These are phyloP conservation scores for Neocrepidodera transversa DNA, from an alignment of 2,888 invertebrate species.

Conservation along the genomic window DNA sequence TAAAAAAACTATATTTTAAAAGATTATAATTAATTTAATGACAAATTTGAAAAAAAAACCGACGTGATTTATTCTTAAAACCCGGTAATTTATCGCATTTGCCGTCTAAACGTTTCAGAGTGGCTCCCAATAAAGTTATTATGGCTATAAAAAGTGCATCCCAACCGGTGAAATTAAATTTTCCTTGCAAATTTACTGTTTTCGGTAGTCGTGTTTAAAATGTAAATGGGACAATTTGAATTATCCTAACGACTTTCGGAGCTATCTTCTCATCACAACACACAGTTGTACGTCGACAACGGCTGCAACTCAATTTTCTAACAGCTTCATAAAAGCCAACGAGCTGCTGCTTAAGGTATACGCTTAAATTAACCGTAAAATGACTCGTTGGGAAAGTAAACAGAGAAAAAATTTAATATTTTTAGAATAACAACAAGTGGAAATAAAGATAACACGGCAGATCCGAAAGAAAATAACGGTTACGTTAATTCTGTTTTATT, in stretches of 20 bases:
- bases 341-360: constrained; percentile 3
- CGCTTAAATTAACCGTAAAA: constrained; percentile 3
- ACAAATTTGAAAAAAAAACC: too few relatives aligned
- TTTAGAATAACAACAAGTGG: too few relatives aligned
- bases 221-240: constrained; percentile 9
- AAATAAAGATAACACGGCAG: too few relatives aligned
- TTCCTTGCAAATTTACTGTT: constrained; percentile 2
- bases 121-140: not conserved
- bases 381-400: not conserved
- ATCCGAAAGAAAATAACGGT: too few relatives aligned
- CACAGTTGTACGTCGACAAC: constrained; percentile 3
- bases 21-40: too few relatives aligned
- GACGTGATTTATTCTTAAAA: too few relatives aligned
- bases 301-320: constrained; percentile 6
- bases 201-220: constrained; percentile 9
- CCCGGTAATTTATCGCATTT: not conserved
- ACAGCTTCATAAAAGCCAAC: not conserved
- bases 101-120: not conserved
- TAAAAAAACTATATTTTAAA: too few relatives aligned
- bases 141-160: constrained; percentile 4
- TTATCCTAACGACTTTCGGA: constrained; percentile 7
- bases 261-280: constrained; percentile 9
- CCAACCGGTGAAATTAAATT: constrained; percentile 4
- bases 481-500: too few relatives aligned
- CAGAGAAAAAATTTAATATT: not conserved